Evolutionary conservation across 1,140 invertebrate species (phyloP), one percentile per base, ranked within the genome.

Genomic region (Heliconius nattereri): DNA sequence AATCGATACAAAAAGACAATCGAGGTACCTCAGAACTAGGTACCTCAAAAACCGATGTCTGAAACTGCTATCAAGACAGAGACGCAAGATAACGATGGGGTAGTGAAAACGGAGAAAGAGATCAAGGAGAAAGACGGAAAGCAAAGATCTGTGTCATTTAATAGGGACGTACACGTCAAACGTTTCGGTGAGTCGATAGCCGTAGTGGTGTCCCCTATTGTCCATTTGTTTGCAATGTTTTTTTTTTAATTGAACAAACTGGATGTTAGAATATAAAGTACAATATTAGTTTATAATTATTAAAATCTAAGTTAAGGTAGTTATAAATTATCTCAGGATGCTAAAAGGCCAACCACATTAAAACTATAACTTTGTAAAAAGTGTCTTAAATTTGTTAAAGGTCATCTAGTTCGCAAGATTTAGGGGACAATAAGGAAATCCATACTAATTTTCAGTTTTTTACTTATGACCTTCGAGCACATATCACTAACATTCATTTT

Each of bases 101-200:
- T 91, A 91, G 85, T 83, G 78, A 86, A 85, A 77, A 82, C 83
- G 82, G 86, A 90, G 79, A 82, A 84, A 82, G 83, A 85, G 81
- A 72, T 91, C 81, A 92, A 93, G 86, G 91, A 92, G 86, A 93
- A 92, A 90, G 90, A 91, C 81, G 86, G 84, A 35, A 94, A 95
- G 85, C 88, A 87, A 78, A 90, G 92, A 89, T 90, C 89, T 86
- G 97, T 98, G 86, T 98, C 97, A 86, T 98, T 98, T 95, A 98
- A 98, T 95, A 96, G 97, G 90, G 97, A 98, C 96, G 97, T 98
- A 85, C 97, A 97, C 94, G 97, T 98, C 86, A 98, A 98, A 94
- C 95, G 97, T 95, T 98, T 98, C 93, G 97, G 97, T 97, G 96
- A 97, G 96, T 95, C 75, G 78, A 80, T 72, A 84, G 78, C 70